Evolutionary conservation across 2,888 invertebrate species (phyloP), one percentile per base, ranked within the genome.

Genomic region (Anoncus sp.): DNA sequence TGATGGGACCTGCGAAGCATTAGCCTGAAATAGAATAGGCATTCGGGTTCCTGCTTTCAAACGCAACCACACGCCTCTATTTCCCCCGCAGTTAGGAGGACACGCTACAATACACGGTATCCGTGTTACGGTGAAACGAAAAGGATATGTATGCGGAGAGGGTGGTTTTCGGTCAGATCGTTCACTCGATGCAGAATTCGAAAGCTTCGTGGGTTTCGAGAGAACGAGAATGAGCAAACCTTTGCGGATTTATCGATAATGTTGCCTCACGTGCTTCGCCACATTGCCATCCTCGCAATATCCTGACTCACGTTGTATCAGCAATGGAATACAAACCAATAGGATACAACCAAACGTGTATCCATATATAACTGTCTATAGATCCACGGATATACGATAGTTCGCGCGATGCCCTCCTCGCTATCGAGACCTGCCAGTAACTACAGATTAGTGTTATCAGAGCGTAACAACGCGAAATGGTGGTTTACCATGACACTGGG

Each of bases 401-500:
- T 20, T 27, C 67, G 70, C 71, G 77, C 75, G 70, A 79, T 78
- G 79, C 60, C 72, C 72, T 69, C 73, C 71, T 75, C 83, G 80
- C 81, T 86, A 89, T 87, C 86, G 87, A 87, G 81, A 81, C 77
- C 83, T 81, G 81, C 87, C 86, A 88, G 87, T 89, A 90, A 87
- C 90, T 89, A 89, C 89, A 90, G 90, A 90, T 90, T 90, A 90
- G 89, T 87, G 88, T 89, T 90, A 90, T 90, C 90, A 87, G 88
- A 87, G 85, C 89, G 87, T 87, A 89, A 90, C 90, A 90, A 89
- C 87, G 87, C 85, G 87, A 88, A 89, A 87, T 84, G 86, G 87
- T 87, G 88, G 89, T 90, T 89, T 89, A 90, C 90, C 90, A 89
- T 89, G 89, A 90, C 89, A 89, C 87, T 88, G 88, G 73, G 84